These are phyloP conservation scores for Amblyopsis hoosieri DNA, from an alignment of 2,797 vertebrate genomes.

Conservation along the genomic window DNA sequence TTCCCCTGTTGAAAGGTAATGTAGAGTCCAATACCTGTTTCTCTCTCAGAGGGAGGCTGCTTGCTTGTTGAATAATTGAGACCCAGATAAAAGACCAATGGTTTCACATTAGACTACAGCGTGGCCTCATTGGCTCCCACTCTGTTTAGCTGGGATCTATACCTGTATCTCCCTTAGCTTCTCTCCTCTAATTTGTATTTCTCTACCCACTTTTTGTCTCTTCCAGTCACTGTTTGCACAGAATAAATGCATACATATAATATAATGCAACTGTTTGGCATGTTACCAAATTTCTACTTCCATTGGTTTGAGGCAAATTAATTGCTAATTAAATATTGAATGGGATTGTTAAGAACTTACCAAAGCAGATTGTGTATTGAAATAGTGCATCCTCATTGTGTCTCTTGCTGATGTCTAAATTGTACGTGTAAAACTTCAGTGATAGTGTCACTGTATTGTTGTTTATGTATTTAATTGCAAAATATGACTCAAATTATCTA, in stretches of 20 bases:
- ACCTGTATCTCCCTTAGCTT: conserved; percentile 28
- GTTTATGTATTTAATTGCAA: too few relatives aligned
- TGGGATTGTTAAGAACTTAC: conserved; percentile 37
- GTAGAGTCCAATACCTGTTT: conserved; percentile 75
- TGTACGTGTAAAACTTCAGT: conserved; percentile 2
- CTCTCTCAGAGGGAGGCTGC: conserved; percentile 60
- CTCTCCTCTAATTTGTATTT: conserved; percentile 25
- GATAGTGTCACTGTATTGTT: too few relatives aligned
- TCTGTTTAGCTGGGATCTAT: conserved; percentile 39
- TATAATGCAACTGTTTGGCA: conserved; percentile 55
- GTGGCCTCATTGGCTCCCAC: conserved; percentile 58
- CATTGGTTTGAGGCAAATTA: too few relatives aligned
- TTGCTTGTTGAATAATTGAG: conserved; percentile 80
- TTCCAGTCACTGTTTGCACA: conserved; percentile 15
- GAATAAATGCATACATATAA: conserved; percentile 60
- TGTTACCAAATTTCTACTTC: conserved; percentile 15
- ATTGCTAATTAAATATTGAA: too few relatives aligned
- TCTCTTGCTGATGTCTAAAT: conserved; percentile 16
- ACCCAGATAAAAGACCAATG: conserved; percentile 73
- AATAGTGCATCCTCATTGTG: conserved; percentile 33
- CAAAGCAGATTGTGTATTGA: conserved; percentile 44
- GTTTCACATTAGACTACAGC: conserved; percentile 66
- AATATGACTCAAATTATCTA: too few relatives aligned
- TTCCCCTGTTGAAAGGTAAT: conserved; percentile 74
- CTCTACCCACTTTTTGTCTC: conserved; percentile 7